Evolutionary conservation across 2,113 vertebrate genomes (phyloP).

Genomic region (Electrona antarctica): DNA sequence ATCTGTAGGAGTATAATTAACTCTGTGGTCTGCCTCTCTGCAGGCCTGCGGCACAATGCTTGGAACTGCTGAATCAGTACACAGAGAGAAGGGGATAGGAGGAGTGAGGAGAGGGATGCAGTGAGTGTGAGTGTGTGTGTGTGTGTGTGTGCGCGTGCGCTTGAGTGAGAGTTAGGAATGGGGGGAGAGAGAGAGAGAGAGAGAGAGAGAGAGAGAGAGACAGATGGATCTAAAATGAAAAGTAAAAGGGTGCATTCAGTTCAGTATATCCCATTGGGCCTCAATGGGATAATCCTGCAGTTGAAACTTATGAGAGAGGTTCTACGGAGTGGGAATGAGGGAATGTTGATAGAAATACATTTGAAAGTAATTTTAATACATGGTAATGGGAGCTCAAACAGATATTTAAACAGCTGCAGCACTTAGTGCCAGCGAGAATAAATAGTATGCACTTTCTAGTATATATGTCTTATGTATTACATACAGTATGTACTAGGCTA

Average conservation of each 20-base stretch:
- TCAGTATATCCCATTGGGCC: not conserved
- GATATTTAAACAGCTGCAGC: not conserved
- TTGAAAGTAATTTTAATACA: not conserved
- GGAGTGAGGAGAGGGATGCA: constrained; percentile 45
- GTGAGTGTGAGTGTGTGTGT: not conserved
- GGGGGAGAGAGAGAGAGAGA: constrained; percentile 2
- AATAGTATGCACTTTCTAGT: too few species aligned
- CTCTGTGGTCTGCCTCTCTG: constrained; percentile 65
- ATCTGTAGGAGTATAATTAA: constrained; percentile 71
- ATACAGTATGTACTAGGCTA: not conserved
- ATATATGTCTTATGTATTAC: too few species aligned
- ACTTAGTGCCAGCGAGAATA: too few species aligned
- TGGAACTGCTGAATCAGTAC: constrained; percentile 76
- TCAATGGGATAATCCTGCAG: not conserved
- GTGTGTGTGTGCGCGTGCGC: too few species aligned
- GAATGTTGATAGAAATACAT: not conserved
- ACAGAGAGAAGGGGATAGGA: constrained; percentile 41
- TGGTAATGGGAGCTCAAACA: not conserved
- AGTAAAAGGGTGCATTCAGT: not conserved
- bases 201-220: constrained; percentile 1
- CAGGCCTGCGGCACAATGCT: constrained; percentile 72
- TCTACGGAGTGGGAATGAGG: not conserved
- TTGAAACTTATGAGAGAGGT: not conserved
- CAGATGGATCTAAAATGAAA: constrained; percentile 23
- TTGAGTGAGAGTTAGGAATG: not conserved